phyloP scores from a whole-genome alignment of 1,140 invertebrate species.

The Cydia amplana region DNA sequence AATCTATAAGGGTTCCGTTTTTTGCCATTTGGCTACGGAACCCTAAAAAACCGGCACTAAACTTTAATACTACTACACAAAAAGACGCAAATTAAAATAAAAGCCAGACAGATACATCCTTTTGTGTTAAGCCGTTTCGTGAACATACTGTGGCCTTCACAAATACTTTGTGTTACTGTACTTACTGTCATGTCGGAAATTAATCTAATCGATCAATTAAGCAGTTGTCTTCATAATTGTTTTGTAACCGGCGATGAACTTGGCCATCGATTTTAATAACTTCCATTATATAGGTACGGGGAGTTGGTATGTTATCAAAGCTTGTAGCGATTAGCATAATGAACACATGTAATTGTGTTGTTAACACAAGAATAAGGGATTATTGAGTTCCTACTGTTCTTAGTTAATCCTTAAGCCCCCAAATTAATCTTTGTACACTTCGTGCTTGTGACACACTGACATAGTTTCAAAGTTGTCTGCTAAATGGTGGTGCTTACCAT shows the following conservation, averaged over 20 bases:
- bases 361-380: too few species aligned
- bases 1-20: too few species aligned
- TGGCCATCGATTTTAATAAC: constrained; percentile 5
- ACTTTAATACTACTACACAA: not conserved
- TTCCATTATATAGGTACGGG: constrained; percentile 7
- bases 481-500: too few species aligned
- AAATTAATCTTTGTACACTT: too few species aligned
- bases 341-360: not conserved
- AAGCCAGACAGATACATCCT: not conserved
- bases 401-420: too few species aligned
- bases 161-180: not conserved
- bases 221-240: constrained; percentile 14
- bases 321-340: not conserved
- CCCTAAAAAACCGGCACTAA: not conserved
- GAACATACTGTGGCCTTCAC: not conserved
- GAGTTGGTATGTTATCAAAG: not conserved
- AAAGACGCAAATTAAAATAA: not conserved
- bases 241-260: constrained; percentile 19
- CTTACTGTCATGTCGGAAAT: constrained; percentile 12
- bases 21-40: too few species aligned
- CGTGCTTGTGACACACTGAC: too few species aligned
- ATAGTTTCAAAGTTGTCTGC: too few species aligned
- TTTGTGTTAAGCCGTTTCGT: not conserved
- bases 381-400: too few species aligned
- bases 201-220: constrained; percentile 24